These are phyloP conservation scores for Erebia ligea DNA, from an alignment of 2,888 invertebrate genomes.

Conservation along the genomic window DNA sequence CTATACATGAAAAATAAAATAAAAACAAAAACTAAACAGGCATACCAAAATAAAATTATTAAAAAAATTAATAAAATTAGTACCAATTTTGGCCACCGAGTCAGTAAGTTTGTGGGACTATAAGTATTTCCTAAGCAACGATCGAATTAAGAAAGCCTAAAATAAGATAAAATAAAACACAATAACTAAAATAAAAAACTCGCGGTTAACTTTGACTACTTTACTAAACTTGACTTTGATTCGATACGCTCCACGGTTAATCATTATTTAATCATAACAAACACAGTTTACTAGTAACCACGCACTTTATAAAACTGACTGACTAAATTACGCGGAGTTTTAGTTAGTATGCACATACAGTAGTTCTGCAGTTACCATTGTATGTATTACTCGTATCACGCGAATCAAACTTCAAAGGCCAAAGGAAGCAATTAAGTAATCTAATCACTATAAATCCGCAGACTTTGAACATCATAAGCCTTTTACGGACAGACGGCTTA, in stretches of 20 bases:
- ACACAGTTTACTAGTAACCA: background rate
- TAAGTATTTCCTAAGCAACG: background rate
- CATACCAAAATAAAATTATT: too few relatives aligned
- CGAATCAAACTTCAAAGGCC: slow-evolving; percentile 11
- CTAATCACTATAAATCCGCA: background rate
- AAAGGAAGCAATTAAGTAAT: slow-evolving; percentile 16
- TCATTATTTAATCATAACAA: slow-evolving; percentile 5
- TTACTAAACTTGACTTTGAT: slow-evolving; percentile 11
- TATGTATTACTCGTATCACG: slow-evolving; percentile 2
- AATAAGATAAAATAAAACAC: background rate
- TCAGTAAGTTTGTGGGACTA: too few relatives aligned
- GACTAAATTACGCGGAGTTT: background rate
- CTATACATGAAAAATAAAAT: too few relatives aligned
- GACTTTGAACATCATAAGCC: background rate
- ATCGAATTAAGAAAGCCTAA: background rate
- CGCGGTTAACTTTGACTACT: slow-evolving; percentile 3
- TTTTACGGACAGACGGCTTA: too few relatives aligned
- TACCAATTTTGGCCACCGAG: too few relatives aligned
- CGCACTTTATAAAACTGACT: background rate
- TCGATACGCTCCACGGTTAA: background rate
- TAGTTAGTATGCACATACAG: background rate
- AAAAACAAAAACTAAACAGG: too few relatives aligned
- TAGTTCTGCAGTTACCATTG: background rate
- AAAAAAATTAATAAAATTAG: too few relatives aligned
- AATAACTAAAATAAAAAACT: background rate